phyloP scores from a whole-genome alignment of 2,113 vertebrate genomes.

The Podarcis cretensis region DNA sequence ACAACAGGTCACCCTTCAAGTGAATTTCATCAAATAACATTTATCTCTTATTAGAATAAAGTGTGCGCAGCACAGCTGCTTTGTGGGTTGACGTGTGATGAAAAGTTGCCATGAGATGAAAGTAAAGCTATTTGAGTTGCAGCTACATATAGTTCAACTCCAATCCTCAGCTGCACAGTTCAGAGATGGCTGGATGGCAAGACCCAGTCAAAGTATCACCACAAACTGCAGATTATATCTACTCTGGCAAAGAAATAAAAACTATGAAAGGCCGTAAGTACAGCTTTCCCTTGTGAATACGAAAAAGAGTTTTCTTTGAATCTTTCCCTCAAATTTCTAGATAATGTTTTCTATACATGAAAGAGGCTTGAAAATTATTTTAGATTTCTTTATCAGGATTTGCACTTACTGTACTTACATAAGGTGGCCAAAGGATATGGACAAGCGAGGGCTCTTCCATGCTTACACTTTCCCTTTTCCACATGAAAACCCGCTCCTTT shows the following conservation, averaged over 20 bases:
- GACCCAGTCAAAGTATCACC: neutral
- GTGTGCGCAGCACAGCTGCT: conserved; percentile 22
- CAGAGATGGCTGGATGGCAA: neutral
- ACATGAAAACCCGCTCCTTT: too few species aligned
- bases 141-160: neutral
- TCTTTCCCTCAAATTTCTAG: too few species aligned
- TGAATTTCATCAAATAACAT: neutral
- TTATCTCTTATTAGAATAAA: neutral
- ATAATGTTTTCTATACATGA: too few species aligned
- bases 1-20: conserved; percentile 14
- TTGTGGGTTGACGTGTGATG: conserved; percentile 4
- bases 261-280: neutral
- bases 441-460: too few species aligned
- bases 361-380: too few species aligned
- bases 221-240: neutral
- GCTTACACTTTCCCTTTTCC: too few species aligned
- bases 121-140: neutral
- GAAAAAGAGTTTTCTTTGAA: neutral
- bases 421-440: too few species aligned
- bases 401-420: too few species aligned
- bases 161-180: neutral
- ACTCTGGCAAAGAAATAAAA: neutral
- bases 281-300: neutral
- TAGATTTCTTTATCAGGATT: too few species aligned
- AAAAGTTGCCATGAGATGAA: conserved; percentile 7